Evolutionary conservation across 1,140 invertebrate species (phyloP).

Genomic region (Battus philenor): DNA sequence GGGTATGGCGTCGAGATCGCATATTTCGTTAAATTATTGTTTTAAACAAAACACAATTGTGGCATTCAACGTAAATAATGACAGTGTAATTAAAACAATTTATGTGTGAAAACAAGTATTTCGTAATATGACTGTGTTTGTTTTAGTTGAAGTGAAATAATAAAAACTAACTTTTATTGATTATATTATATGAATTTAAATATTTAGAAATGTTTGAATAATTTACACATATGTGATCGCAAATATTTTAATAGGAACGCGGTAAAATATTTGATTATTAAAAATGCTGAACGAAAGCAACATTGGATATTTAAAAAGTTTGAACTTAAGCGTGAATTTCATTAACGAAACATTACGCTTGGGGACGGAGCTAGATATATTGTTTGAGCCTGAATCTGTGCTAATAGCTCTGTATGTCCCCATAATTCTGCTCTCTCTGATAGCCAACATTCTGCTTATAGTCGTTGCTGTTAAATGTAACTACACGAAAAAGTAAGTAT

Average conservation of each 20-base stretch:
- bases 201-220: no score
- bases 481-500: slow-evolving; percentile 79
- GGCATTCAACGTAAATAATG: no score
- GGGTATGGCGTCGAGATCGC: slow-evolving; percentile 1
- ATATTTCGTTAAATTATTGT: no score
- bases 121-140: no score
- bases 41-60: no score
- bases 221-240: no score
- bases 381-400: slow-evolving; percentile 58
- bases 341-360: slow-evolving; percentile 36
- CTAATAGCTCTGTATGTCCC: slow-evolving; percentile 78
- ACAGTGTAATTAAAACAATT: no score
- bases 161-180: slow-evolving; percentile 2
- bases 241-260: no score
- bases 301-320: slow-evolving; percentile 21
- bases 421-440: slow-evolving; percentile 76
- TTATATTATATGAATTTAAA: no score
- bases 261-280: not conserved
- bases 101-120: no score
- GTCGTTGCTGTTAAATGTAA: slow-evolving; percentile 79
- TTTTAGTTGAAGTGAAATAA: not conserved
- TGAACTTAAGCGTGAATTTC: slow-evolving; percentile 33
- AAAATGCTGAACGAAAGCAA: slow-evolving; percentile 17
- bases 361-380: slow-evolving; percentile 42
- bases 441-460: slow-evolving; percentile 79